These are phyloP conservation scores for Myocastor coypus DNA, from an alignment of 2,113 vertebrate species.

Conservation along the genomic window DNA sequence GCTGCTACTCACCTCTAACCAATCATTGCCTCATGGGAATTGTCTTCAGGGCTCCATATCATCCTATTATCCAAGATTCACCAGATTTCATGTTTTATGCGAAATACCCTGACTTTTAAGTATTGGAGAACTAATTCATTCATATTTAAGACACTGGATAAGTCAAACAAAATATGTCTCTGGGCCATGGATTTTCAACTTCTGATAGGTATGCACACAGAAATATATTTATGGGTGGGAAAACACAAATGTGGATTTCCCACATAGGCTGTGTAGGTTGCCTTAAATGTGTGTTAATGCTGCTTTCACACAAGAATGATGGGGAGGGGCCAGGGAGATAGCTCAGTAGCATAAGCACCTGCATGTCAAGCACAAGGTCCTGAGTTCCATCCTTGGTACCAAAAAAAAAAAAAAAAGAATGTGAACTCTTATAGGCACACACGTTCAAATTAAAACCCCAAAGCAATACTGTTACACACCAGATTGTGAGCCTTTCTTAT, in stretches of 20 bases:
- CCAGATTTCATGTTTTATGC: not conserved
- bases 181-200: not conserved
- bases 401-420: not conserved
- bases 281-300: not conserved
- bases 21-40: too few relatives aligned
- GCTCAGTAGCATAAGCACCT: too few relatives aligned
- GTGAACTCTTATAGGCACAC: not conserved
- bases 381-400: too few relatives aligned
- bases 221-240: not conserved
- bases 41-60: not conserved
- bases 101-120: constrained; percentile 39
- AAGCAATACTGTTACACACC: not conserved
- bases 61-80: not conserved
- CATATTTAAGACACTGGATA: not conserved
- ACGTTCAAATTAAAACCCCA: constrained; percentile 2
- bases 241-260: not conserved
- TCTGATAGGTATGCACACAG: not conserved
- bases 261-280: not conserved
- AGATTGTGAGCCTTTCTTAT: not conserved
- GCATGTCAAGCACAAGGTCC: too few relatives aligned
- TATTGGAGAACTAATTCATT: not conserved
- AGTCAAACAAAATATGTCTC: not conserved
- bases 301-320: not conserved
- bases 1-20: not conserved
- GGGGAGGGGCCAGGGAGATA: too few relatives aligned